Percentiles rank a stretch among this genome's conserved stretches.
Evolutionary conservation across 2,113 vertebrate genomes (phyloP).

Genomic region (Anoura caudifer): DNA sequence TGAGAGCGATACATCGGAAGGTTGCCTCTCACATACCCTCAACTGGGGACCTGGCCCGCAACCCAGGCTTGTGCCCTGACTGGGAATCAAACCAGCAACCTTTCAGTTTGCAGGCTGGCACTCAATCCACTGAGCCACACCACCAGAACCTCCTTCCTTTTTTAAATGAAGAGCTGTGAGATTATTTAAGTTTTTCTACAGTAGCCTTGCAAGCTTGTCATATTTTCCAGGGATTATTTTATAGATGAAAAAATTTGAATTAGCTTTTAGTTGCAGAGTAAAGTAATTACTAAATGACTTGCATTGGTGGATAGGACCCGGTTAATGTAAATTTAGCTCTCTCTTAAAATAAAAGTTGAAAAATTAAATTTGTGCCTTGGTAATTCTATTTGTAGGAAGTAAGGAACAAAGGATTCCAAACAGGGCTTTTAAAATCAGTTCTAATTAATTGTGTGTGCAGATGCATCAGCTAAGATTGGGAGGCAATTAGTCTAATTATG

Average conservation of each 20-base stretch:
- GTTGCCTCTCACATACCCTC: too few species aligned
- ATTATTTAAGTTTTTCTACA: background rate
- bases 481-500: slow-evolving; percentile 56
- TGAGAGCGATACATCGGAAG: too few species aligned
- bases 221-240: slow-evolving; percentile 44
- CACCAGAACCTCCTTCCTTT: background rate
- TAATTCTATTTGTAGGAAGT: slow-evolving; percentile 57
- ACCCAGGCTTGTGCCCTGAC: too few species aligned
- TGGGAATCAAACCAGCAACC: too few species aligned
- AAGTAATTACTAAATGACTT: slow-evolving; percentile 58
- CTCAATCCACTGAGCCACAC: too few species aligned
- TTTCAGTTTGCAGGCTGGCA: too few species aligned
- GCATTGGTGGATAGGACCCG: background rate
- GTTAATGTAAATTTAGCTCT: slow-evolving; percentile 48
- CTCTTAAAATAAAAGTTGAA: slow-evolving; percentile 64
- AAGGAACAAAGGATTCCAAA: slow-evolving; percentile 58
- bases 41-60: too few species aligned
- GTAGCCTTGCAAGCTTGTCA: background rate
- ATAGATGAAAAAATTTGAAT: slow-evolving; percentile 31
- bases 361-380: slow-evolving; percentile 67
- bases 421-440: slow-evolving; percentile 52
- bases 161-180: background rate
- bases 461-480: slow-evolving; percentile 38
- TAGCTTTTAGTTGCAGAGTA: slow-evolving; percentile 40
- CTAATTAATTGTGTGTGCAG: slow-evolving; percentile 63